These are phyloP conservation scores for Drosophila greeni DNA, from an alignment of 2,888 invertebrate genomes.

Conservation along the genomic window DNA sequence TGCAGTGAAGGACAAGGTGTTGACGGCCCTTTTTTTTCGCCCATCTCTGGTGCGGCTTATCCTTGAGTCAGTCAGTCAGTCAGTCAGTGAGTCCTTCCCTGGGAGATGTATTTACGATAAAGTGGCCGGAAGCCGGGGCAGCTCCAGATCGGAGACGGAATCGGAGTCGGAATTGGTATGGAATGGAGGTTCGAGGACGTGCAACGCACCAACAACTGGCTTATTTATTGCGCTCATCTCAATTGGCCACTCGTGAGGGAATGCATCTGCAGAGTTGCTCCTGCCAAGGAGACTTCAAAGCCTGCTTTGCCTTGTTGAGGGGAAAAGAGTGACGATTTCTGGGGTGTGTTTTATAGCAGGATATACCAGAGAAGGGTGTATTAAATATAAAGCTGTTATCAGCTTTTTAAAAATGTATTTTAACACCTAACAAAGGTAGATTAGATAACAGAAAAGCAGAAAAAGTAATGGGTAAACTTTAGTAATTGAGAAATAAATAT, in stretches of 20 bases:
- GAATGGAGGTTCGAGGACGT: conserved; percentile 11
- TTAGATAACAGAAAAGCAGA: not conserved
- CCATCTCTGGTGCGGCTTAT: conserved; percentile 6
- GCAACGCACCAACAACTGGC: conserved; percentile 52
- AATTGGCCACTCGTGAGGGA: conserved; percentile 35
- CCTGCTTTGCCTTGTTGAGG: not conserved
- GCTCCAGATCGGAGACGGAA: conserved; percentile 4
- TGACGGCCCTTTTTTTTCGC: conserved; percentile 16
- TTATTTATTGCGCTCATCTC: conserved; percentile 61
- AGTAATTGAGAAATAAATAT: not conserved
- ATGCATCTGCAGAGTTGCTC: conserved; percentile 1
- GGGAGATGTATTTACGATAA: conserved; percentile 23
- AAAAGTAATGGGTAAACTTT: not conserved
- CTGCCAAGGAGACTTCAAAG: not conserved
- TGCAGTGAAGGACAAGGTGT: conserved; percentile 36
- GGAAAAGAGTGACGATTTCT: not conserved
- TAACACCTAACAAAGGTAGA: fast-evolving
- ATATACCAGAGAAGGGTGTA: too few species aligned
- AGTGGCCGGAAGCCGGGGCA: conserved; percentile 24
- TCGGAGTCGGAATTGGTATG: conserved; percentile 1
- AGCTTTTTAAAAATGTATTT: not conserved
- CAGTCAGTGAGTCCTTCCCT: not conserved
- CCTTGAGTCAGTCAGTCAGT: not conserved
- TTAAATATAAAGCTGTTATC: too few species aligned
- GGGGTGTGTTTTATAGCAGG: not conserved